These are phyloP conservation scores for Anomalospiza imberbis DNA, from an alignment of 2,797 vertebrate species.

Conservation along the genomic window DNA sequence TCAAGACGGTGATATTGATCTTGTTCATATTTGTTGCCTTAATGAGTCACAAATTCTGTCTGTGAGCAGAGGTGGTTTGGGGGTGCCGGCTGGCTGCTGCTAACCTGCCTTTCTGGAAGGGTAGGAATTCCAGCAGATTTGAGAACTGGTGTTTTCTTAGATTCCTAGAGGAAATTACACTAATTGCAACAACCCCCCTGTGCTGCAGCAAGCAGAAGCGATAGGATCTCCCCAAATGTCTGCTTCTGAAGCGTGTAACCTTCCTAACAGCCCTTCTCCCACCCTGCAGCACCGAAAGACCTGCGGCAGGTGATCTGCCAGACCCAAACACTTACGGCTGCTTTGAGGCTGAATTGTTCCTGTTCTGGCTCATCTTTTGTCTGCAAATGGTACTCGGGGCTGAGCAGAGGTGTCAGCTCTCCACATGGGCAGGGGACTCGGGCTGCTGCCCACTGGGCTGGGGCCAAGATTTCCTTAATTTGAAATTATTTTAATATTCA, in stretches of 20 bases:
- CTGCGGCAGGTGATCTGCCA: neutral
- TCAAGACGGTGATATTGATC: constrained; percentile 13
- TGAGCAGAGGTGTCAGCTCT: neutral
- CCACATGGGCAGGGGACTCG: neutral
- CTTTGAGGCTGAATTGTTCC: neutral
- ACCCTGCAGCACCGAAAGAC: neutral
- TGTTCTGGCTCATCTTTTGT: neutral
- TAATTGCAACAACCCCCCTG: neutral
- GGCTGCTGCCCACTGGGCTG: neutral
- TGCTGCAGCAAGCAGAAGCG: neutral
- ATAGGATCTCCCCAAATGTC: constrained; percentile 1
- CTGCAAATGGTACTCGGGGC: neutral
- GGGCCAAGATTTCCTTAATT: neutral
- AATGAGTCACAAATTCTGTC: constrained; percentile 61
- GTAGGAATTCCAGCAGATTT: constrained; percentile 35
- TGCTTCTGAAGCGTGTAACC: neutral
- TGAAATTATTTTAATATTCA: neutral
- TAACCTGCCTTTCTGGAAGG: constrained; percentile 48
- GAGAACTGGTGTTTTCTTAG: neutral
- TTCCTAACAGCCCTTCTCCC: neutral
- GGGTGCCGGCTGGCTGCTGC: constrained; percentile 13
- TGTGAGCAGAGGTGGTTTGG: constrained; percentile 29
- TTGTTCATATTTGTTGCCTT: constrained; percentile 58
- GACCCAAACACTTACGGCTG: neutral
- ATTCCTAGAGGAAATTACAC: constrained; percentile 42